Evolutionary conservation across 64 coral and sea anemone species (phyloP).

Genomic region (Montipora capricornis): DNA sequence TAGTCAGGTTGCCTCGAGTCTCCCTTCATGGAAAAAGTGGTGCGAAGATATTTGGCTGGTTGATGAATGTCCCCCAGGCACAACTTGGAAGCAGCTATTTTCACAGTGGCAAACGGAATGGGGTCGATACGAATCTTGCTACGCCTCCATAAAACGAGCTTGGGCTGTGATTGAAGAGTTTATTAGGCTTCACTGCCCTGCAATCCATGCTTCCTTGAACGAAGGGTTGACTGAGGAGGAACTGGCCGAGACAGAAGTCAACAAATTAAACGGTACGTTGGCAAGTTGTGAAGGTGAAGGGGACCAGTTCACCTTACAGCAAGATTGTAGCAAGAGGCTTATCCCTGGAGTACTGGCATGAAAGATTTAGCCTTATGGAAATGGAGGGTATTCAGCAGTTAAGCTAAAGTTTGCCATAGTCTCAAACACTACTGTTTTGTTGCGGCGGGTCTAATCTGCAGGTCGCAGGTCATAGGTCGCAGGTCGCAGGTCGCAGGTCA

Average conservation of each 20-base stretch:
- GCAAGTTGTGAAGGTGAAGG: not conserved
- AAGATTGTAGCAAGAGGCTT: not conserved
- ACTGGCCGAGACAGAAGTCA: slow-evolving; percentile 49
- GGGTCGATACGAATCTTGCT: slow-evolving; percentile 91
- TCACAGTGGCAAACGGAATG: slow-evolving; percentile 53
- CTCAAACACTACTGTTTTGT: too few species aligned
- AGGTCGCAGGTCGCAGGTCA: too few species aligned
- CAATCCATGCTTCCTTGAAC: slow-evolving; percentile 81
- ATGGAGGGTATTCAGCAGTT: too few species aligned
- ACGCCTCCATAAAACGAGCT: slow-evolving; percentile 84
- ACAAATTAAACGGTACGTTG: slow-evolving; percentile 67
- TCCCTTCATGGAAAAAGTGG: slow-evolving; percentile 85
- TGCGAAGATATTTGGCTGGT: slow-evolving; percentile 86
- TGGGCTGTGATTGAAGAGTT: slow-evolving; percentile 93
- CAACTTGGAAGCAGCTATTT: slow-evolving; percentile 82
- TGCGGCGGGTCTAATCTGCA: too few species aligned
- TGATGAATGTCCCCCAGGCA: slow-evolving; percentile 43
- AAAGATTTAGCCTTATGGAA: too few species aligned
- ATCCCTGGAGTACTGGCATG: not conserved
- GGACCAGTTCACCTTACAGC: not conserved
- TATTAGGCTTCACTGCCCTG: slow-evolving; percentile 76
- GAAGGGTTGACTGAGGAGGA: slow-evolving; percentile 85
- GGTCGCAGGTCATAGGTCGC: too few species aligned
- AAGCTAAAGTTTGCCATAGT: too few species aligned
- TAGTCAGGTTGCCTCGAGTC: slow-evolving; percentile 68